phyloP scores from a whole-genome alignment of 2,797 vertebrate species.

The Malurus leucopterus region DNA sequence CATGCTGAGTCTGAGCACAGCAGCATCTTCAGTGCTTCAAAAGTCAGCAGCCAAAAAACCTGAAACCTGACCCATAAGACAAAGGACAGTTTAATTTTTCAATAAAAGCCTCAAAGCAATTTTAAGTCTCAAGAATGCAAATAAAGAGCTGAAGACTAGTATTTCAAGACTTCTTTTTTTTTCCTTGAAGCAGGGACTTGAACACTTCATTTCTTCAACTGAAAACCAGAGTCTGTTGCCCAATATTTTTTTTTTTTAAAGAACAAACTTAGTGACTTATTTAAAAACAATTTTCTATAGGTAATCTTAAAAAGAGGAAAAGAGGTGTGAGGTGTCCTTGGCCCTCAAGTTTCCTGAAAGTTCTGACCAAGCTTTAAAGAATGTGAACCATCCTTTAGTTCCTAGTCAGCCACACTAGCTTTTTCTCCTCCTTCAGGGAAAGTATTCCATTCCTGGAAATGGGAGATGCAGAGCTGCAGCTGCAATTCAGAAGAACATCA shows the following conservation, averaged over 20 bases:
- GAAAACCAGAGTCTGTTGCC: neutral
- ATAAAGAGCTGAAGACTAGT: neutral
- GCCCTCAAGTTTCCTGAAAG: neutral
- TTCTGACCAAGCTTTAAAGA: neutral
- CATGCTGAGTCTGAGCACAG: neutral
- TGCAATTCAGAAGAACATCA: neutral
- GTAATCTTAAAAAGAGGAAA: neutral
- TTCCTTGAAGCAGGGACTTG: neutral
- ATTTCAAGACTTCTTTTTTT: neutral
- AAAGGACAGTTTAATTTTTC: neutral
- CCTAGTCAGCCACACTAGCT: neutral
- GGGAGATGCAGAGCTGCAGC: neutral
- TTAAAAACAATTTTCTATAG: neutral
- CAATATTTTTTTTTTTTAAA: neutral
- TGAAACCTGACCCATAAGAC: neutral
- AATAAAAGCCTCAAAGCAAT: neutral
- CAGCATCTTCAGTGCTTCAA: neutral
- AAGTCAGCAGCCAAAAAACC: neutral
- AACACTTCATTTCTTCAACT: neutral
- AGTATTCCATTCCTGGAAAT: neutral
- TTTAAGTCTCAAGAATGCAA: slow-evolving; percentile 13
- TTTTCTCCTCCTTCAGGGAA: neutral
- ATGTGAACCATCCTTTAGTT: neutral
- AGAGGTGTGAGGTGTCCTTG: neutral
- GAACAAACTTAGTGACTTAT: neutral